phyloP scores from a whole-genome alignment of 2,113 vertebrate genomes.

The Vimba vimba region DNA sequence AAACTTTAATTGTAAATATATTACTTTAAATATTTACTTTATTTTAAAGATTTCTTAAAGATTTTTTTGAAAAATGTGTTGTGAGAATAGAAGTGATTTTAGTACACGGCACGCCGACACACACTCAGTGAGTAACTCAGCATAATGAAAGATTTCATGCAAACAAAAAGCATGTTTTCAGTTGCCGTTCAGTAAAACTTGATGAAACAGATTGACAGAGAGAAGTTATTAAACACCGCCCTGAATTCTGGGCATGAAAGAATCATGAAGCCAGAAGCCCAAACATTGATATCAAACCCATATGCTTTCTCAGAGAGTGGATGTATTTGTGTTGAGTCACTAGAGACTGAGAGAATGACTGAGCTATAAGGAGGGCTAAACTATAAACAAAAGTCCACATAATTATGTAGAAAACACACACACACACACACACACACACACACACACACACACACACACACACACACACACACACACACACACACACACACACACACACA shows the following conservation, averaged over 20 bases:
- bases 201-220: background rate
- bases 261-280: background rate
- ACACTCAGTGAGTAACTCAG: too few species aligned
- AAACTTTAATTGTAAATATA: background rate
- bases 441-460: too few species aligned
- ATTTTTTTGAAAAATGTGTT: background rate
- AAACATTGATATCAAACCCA: slow-evolving; percentile 57
- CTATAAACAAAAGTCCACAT: background rate
- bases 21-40: too few species aligned
- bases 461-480: too few species aligned
- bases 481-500: too few species aligned
- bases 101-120: too few species aligned
- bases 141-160: background rate
- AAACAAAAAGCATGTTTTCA: background rate
- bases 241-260: slow-evolving; percentile 55
- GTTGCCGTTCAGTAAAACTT: background rate
- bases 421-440: too few species aligned
- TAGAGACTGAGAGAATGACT: slow-evolving; percentile 69
- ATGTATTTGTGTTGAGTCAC: slow-evolving; percentile 68
- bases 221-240: slow-evolving; percentile 40
- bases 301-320: slow-evolving; percentile 53
- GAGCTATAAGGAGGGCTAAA: slow-evolving; percentile 56
- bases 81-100: background rate
- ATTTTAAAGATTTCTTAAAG: background rate
- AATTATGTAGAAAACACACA: too few species aligned